A percentile compares a stretch with the other conserved stretches of the same genome.
Evolutionary conservation across 2,888 invertebrate genomes (phyloP).

Genomic region (Stratiomys singularior): DNA sequence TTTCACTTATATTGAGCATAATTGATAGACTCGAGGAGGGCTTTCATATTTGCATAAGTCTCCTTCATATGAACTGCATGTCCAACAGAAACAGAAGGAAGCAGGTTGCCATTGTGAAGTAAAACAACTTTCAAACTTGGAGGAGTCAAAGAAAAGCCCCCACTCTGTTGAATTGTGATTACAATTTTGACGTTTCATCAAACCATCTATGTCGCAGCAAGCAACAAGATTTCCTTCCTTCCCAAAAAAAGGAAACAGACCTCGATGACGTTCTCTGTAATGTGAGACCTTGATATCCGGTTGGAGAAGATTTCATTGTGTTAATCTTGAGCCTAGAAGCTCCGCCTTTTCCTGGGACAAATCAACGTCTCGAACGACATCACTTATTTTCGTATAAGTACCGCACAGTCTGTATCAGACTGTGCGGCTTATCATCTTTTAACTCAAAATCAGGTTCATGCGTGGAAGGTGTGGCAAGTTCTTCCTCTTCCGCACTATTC

Average conservation of each 20-base stretch:
- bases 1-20: neutral
- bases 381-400: neutral
- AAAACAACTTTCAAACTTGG: conserved; percentile 14
- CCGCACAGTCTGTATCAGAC: too few species aligned
- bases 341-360: conserved; percentile 12
- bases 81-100: conserved; percentile 20
- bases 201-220: neutral
- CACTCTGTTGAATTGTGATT: conserved; percentile 14
- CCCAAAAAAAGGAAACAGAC: neutral
- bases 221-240: conserved; percentile 1
- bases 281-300: neutral
- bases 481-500: neutral
- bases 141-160: neutral
- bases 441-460: neutral
- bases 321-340: neutral
- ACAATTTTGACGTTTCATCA: neutral
- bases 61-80: conserved; percentile 31
- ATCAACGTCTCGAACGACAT: conserved; percentile 11
- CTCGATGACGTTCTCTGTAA: neutral
- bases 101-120: conserved; percentile 3
- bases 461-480: neutral
- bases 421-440: too few species aligned
- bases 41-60: conserved; percentile 29
- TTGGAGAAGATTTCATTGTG: neutral
- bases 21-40: neutral